phyloP scores from a whole-genome alignment of 1,140 invertebrate genomes.

The silkworm (Bombyx mori) region ASM3026992v2 NC_085107.1:3434001-3434500 shows the following conservation, averaged over 20 bases:
- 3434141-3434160: too few relatives aligned
- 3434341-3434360: conserved; percentile 67
- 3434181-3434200: too few relatives aligned
- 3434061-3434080: too few relatives aligned
- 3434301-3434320: conserved; percentile 53
- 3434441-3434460: conserved; percentile 59
- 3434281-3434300: conserved; percentile 34
- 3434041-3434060: too few relatives aligned
- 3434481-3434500: conserved; percentile 7
- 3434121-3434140: too few relatives aligned
- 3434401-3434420: conserved; percentile 59
- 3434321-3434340: conserved; percentile 51
- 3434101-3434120: too few relatives aligned
- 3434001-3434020: too few relatives aligned
- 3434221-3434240: background rate
- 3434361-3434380: conserved; percentile 61
- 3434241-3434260: conserved; percentile 29
- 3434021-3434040: too few relatives aligned
- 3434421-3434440: conserved; percentile 55
- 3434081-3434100: too few relatives aligned
- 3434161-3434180: too few relatives aligned
- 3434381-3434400: conserved; percentile 55
- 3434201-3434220: too few relatives aligned
- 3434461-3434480: conserved; percentile 35
- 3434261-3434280: conserved; percentile 20